phyloP scores from a whole-genome alignment of 2,797 vertebrate genomes.

The Neomorphus geoffroyi region DNA sequence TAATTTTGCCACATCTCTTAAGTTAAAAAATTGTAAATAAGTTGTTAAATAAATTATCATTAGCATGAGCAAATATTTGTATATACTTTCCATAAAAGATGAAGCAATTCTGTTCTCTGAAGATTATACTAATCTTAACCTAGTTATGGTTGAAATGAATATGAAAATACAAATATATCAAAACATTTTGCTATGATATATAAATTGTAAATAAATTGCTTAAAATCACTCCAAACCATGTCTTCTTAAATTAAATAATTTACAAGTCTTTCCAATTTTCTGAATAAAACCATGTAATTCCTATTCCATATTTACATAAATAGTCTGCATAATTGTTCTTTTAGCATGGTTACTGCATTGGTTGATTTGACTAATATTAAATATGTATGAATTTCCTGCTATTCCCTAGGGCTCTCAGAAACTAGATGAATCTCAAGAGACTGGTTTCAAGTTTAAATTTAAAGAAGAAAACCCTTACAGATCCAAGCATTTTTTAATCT shows the following conservation, averaged over 20 bases:
- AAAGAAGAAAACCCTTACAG: constrained; percentile 45
- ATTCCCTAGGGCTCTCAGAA: constrained; percentile 46
- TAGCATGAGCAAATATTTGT: neutral
- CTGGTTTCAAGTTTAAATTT: constrained; percentile 55
- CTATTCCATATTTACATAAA: constrained; percentile 59
- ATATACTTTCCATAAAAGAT: neutral
- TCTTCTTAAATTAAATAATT: constrained; percentile 50
- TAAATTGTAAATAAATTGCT: constrained; percentile 27
- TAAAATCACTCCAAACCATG: neutral
- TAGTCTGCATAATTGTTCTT: constrained; percentile 57
- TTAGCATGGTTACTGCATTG: constrained; percentile 59
- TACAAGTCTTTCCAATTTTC: constrained; percentile 42
- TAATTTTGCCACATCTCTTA: neutral
- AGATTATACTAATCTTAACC: neutral
- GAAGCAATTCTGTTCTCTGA: neutral
- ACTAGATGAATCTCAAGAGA: constrained; percentile 64
- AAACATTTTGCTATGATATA: neutral
- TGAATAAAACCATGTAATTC: constrained; percentile 35
- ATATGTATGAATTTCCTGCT: constrained; percentile 65
- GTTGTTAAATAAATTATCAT: neutral
- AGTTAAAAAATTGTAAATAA: neutral
- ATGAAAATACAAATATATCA: constrained; percentile 20
- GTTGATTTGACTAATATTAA: constrained; percentile 70
- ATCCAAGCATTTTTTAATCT: constrained; percentile 41
- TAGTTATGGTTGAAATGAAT: neutral